Conservation (phyloP, 2,797 vertebrate species). For the Meda fulgida region DNA sequence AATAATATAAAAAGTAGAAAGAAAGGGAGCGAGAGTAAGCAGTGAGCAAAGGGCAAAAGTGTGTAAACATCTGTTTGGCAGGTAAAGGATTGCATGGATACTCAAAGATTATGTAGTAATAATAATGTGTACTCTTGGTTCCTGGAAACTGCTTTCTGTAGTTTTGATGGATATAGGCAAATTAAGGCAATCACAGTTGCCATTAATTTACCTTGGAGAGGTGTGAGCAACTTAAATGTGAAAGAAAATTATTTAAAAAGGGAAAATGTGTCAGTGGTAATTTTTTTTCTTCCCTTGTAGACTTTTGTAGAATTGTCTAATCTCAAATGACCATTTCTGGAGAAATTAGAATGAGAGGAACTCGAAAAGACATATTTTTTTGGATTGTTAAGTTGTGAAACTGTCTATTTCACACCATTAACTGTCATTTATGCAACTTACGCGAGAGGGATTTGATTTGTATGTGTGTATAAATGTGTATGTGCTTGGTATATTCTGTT, state of each 20-base stretch:
- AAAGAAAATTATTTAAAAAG: too few relatives aligned
- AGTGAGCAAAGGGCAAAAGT: neutral
- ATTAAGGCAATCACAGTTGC: neutral
- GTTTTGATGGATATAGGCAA: neutral
- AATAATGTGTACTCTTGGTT: neutral
- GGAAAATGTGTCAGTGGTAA: neutral
- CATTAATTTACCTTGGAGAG: neutral
- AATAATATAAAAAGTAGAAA: neutral
- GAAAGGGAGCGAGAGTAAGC: neutral
- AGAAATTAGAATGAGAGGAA: constrained; percentile 16
- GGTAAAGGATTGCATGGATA: constrained; percentile 5
- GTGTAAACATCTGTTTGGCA: neutral
- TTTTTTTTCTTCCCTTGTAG: neutral
- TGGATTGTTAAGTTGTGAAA: constrained; percentile 14
- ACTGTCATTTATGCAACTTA: constrained; percentile 12
- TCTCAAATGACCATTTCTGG: neutral
- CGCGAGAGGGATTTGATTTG: neutral
- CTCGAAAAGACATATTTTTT: neutral
- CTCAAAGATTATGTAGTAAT: neutral
- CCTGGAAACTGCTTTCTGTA: neutral
- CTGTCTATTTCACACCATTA: neutral
- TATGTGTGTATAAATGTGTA: neutral
- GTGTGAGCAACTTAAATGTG: neutral
- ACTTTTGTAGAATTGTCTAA: neutral
- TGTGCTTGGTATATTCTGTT: neutral